Evolutionary conservation across 2,797 vertebrate genomes (phyloP).

Genomic region (Somateria mollissima): DNA sequence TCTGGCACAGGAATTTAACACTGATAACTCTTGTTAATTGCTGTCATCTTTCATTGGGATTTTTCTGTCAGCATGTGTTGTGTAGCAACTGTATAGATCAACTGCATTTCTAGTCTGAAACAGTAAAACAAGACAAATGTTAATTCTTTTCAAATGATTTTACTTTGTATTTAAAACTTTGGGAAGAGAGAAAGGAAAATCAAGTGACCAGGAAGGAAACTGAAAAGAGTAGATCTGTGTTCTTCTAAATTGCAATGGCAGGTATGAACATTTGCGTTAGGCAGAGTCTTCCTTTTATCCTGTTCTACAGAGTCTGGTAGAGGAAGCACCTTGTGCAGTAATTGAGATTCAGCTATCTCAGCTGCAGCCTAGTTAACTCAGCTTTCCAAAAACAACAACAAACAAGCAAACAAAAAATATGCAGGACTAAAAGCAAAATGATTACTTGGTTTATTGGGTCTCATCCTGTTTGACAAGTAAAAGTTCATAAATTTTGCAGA

Average conservation of each 20-base stretch:
- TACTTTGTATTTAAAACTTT: not conserved
- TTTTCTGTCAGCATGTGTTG: constrained; percentile 7
- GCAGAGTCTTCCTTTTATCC: not conserved
- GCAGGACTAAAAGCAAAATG: not conserved
- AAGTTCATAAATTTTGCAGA: not conserved
- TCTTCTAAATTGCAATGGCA: not conserved
- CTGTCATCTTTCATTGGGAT: constrained; percentile 29
- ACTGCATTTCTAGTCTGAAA: constrained; percentile 5
- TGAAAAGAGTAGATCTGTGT: not conserved
- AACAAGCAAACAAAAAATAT: not conserved
- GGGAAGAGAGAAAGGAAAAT: not conserved
- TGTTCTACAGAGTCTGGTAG: not conserved
- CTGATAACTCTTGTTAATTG: constrained; percentile 42
- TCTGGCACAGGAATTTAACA: constrained; percentile 2
- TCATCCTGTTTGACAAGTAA: not conserved
- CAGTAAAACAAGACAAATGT: not conserved
- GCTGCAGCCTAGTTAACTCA: not conserved
- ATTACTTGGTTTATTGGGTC: not conserved
- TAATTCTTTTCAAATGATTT: not conserved
- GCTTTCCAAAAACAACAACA: not conserved
- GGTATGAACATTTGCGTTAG: not conserved
- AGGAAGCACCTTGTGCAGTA: not conserved
- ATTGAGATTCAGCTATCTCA: not conserved
- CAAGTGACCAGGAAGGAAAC: not conserved
- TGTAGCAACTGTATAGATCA: constrained; percentile 18